Evolutionary conservation across 2,797 vertebrate genomes (phyloP), one percentile per base, ranked within the genome.

Genomic region (Epinephelus coioides): DNA sequence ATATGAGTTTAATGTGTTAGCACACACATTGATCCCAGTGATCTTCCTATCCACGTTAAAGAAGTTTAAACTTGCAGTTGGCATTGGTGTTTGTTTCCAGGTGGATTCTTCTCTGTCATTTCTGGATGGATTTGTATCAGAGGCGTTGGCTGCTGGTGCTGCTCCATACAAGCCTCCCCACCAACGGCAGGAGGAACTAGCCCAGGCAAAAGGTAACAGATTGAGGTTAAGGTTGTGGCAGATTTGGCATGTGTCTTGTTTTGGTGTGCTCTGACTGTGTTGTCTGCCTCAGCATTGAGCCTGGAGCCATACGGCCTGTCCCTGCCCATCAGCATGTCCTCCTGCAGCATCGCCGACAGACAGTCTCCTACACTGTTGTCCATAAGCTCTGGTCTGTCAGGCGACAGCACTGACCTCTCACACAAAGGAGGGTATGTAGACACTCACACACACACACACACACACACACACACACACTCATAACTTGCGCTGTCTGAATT

Each of bases 41-140:
- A 23, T 57, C 10, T 65, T 49, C 5, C n/a, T 21, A 14, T 19
- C 19, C n/a, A 18, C 11, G 27, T 21, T 13, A 53, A 72, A 47
- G 17, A 17, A 68, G 23, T 43, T 69, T 38, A 47, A 75, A 81
- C 55, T 54, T 71, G 54, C 5, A 2, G 17, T 50, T 72, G 21
- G 19, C 81, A 6, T 38, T 59, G 38, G 0, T 60, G 27, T 66
- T 50, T 50, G 13, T 80, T 62, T 86, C 5, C 82, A 99, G 98
- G 97, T 98, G 40, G 98, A 99, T 95, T 97, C 97, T 64, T 99
- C 98, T 9, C 94, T 99, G 68, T 98, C 98, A 43, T 99, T 99
- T 87, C 89, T 99, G 92, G 98, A 99, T 90, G 97, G 95, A 27
- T 99, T 97, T 91, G 98, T 99, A 90, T 98, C 97, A 1, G 97